Conservation (phyloP, 2,113 vertebrate species). For the Ranitomeya imitator region DNA sequence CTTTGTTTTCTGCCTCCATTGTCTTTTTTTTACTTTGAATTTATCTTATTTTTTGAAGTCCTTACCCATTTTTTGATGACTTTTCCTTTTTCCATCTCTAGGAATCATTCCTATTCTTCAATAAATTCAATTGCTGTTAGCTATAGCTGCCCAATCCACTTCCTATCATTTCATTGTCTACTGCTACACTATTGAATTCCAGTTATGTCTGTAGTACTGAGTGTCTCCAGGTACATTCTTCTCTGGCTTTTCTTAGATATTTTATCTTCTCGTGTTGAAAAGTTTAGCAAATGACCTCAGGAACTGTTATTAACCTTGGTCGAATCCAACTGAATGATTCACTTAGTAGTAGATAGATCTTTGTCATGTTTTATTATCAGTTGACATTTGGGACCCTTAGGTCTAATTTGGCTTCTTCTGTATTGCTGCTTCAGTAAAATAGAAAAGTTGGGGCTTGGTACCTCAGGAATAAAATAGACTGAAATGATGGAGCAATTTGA, state of each 20-base stretch:
- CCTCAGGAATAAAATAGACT: neutral
- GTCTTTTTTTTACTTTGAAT: no score
- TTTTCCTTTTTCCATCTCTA: neutral
- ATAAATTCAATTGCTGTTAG: neutral
- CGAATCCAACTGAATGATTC: neutral
- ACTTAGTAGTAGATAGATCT: neutral
- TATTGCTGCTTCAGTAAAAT: neutral
- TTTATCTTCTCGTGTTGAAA: constrained; percentile 16
- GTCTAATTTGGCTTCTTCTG: neutral
- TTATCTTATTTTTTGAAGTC: no score
- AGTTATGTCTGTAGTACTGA: neutral
- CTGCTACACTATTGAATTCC: neutral
- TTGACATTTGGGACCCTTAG: neutral
- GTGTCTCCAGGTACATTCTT: constrained; percentile 7
- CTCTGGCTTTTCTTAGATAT: neutral
- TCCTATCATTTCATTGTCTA: neutral
- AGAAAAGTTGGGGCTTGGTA: neutral
- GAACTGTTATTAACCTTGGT: constrained; percentile 16
- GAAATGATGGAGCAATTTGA: neutral
- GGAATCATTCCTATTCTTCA: neutral
- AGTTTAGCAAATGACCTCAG: constrained; percentile 5
- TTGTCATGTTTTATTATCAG: neutral
- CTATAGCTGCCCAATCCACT: neutral
- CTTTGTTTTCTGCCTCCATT: no score
- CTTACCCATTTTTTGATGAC: no score